These are phyloP conservation scores for Siderastrea siderea DNA, from an alignment of 92 coral and sea anemone genomes.

Conservation along the genomic window DNA sequence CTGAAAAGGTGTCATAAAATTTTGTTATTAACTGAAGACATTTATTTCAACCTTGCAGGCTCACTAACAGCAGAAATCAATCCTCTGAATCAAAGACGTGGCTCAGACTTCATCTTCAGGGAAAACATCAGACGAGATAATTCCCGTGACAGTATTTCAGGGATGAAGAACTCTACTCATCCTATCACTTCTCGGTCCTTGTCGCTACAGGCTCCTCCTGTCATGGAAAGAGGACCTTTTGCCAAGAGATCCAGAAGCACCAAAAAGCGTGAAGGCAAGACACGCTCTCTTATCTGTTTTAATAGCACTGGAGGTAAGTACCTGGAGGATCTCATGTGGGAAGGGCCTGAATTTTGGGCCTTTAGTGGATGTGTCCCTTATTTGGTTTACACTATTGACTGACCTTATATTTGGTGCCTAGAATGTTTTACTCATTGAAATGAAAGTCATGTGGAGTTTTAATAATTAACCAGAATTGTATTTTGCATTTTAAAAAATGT, in stretches of 20 bases:
- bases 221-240: slow-evolving; percentile 64
- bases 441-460: no score
- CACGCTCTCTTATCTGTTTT: slow-evolving; percentile 61
- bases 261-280: slow-evolving; percentile 97
- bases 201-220: slow-evolving; percentile 83
- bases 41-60: slow-evolving; percentile 41
- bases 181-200: slow-evolving; percentile 80
- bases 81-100: slow-evolving; percentile 81
- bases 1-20: neutral
- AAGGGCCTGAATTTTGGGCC: slow-evolving; percentile 30
- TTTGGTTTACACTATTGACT: neutral
- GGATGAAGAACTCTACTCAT: slow-evolving; percentile 70
- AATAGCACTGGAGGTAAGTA: slow-evolving; percentile 63
- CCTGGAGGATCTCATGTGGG: slow-evolving; percentile 73
- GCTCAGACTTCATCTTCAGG: slow-evolving; percentile 67
- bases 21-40: neutral
- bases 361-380: neutral
- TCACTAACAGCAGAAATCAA: slow-evolving; percentile 70
- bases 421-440: no score
- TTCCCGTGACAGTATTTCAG: slow-evolving; percentile 43
- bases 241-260: slow-evolving; percentile 92
- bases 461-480: no score
- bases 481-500: no score
- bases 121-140: slow-evolving; percentile 42
- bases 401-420: no score